phyloP scores from a whole-genome alignment of 1,140 invertebrate species.

The Druon quercuslanigerum region DNA sequence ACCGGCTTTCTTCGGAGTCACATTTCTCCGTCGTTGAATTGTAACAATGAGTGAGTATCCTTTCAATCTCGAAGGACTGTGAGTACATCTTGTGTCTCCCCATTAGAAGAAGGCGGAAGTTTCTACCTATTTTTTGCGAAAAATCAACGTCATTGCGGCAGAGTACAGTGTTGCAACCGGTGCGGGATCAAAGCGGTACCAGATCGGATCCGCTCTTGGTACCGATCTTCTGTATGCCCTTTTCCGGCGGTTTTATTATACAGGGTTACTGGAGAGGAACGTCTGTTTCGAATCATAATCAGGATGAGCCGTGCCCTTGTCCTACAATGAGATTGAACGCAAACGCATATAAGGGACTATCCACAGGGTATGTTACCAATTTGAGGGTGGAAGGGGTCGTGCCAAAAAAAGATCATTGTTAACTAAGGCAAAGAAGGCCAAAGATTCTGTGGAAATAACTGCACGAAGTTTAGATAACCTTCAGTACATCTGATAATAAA shows the following conservation, averaged over 20 bases:
- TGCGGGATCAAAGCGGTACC: conserved; percentile 64
- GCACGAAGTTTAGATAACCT: too few relatives aligned
- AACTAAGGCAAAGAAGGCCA: too few relatives aligned
- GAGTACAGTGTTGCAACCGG: conserved; percentile 50
- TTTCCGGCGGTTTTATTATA: conserved; percentile 63
- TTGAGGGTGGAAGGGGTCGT: too few relatives aligned
- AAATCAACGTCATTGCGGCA: conserved; percentile 45
- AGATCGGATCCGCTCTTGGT: conserved; percentile 56
- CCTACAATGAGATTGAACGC: conserved; percentile 25
- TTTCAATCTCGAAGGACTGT: conserved; percentile 46
- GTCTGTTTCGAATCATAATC: conserved; percentile 66
- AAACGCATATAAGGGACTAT: not conserved
- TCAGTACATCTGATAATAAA: too few relatives aligned
- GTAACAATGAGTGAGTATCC: conserved; percentile 14
- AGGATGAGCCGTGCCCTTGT: conserved; percentile 47
- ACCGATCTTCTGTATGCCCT: conserved; percentile 61
- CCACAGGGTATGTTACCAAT: too few relatives aligned
- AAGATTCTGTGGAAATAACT: too few relatives aligned
- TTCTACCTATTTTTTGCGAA: conserved; percentile 59
- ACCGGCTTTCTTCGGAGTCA: not conserved
- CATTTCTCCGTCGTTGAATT: not conserved
- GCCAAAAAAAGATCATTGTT: too few relatives aligned
- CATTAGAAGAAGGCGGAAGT: conserved; percentile 65
- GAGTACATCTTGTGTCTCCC: conserved; percentile 56
- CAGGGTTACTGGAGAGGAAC: conserved; percentile 44